Percentiles rank a stretch among this genome's conserved stretches.
These are phyloP conservation scores for Nomada fucata DNA, from an alignment of 2,888 invertebrate species.

Conservation along the genomic window DNA sequence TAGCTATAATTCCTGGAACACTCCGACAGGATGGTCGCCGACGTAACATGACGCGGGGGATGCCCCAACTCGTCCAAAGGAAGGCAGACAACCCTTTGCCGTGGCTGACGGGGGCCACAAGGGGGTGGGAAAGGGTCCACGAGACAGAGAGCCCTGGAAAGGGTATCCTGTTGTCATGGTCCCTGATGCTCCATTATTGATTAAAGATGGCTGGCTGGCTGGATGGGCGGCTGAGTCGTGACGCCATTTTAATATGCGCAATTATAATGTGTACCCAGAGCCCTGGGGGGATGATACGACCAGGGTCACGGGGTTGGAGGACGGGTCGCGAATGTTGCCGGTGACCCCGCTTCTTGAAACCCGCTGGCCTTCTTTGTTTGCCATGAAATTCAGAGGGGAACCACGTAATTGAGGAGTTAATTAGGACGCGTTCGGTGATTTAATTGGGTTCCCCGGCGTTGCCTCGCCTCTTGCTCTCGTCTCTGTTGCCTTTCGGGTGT, in stretches of 20 bases:
- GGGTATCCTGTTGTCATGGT: conserved; percentile 84
- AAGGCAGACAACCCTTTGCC: conserved; percentile 63
- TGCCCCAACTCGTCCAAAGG: conserved; percentile 39
- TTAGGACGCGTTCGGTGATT: conserved; percentile 82
- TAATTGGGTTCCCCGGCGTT: conserved; percentile 76
- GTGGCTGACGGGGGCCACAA: conserved; percentile 45
- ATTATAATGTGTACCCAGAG: conserved; percentile 82
- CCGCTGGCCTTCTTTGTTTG: conserved; percentile 79
- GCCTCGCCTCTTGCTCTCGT: conserved; percentile 7
- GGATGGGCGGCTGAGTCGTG: conserved; percentile 70
- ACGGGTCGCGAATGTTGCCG: conserved; percentile 48
- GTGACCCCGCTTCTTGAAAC: conserved; percentile 65
- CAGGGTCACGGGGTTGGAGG: conserved; percentile 23
- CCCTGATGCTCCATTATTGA: conserved; percentile 84
- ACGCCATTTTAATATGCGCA: conserved; percentile 84
- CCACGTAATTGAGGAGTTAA: conserved; percentile 83
- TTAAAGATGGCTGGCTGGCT: conserved; percentile 83
- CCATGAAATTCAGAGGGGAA: conserved; percentile 74
- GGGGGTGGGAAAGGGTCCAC: conserved; percentile 78
- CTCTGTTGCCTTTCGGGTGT: not conserved
- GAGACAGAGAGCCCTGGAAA: conserved; percentile 77
- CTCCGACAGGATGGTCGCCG: conserved; percentile 27
- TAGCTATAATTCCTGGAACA: conserved; percentile 27
- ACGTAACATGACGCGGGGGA: conserved; percentile 59
- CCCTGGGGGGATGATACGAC: conserved; percentile 44